phyloP scores from a whole-genome alignment of 1,140 invertebrate genomes.

The Nylanderia fulva region DNA sequence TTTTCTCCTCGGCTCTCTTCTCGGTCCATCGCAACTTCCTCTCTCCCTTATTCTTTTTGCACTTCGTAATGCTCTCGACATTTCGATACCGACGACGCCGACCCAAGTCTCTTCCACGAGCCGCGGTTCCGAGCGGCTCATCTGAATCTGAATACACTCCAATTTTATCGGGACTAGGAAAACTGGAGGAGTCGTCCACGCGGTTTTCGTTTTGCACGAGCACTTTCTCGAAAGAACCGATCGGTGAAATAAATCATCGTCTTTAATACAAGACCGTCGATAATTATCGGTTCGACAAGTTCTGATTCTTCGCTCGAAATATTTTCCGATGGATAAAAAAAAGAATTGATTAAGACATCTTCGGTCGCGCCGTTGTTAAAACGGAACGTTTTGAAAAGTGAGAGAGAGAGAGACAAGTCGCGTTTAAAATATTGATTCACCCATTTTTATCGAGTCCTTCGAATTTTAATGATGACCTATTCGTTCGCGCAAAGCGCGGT shows the following conservation, averaged over 20 bases:
- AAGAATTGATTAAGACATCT: background rate
- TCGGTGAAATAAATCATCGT: background rate
- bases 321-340: background rate
- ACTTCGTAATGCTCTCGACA: conserved; percentile 58
- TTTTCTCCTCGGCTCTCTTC: conserved; percentile 12
- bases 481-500: background rate
- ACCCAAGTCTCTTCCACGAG: background rate
- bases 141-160: conserved; percentile 70
- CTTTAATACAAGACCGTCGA: background rate
- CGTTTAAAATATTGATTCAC: background rate
- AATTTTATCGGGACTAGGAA: conserved; percentile 63
- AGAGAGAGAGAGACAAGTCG: too few species aligned
- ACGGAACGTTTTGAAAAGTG: background rate
- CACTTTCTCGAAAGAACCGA: background rate
- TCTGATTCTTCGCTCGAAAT: background rate
- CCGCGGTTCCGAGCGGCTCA: conserved; percentile 36
- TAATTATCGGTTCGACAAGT: conserved; percentile 9
- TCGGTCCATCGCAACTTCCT: background rate
- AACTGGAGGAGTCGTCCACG: background rate
- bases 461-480: background rate
- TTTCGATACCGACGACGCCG: conserved; percentile 40
- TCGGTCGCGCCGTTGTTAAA: background rate
- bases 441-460: background rate
- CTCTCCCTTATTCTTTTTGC: conserved; percentile 27
- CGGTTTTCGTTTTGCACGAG: conserved; percentile 17